Conservation (phyloP, 2,113 vertebrate genomes). For the Thryonomys swinderianus region DNA sequence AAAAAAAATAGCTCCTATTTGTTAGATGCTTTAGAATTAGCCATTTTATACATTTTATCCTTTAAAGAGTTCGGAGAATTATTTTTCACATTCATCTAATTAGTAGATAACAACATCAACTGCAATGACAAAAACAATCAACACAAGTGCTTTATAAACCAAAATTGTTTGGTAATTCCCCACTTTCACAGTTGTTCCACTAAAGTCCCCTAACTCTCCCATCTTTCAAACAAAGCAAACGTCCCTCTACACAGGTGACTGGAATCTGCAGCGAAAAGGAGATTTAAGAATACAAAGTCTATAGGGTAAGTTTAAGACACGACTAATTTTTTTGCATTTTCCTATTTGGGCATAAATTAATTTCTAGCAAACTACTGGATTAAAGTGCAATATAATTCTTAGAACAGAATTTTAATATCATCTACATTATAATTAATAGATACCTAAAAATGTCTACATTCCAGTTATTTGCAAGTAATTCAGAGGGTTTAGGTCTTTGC, state of each 20-base stretch:
- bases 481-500: conserved; percentile 5
- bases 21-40: conserved; percentile 8
- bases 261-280: neutral
- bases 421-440: neutral
- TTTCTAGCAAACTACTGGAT: neutral
- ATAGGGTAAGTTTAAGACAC: neutral
- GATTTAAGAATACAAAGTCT: neutral
- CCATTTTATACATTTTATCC: neutral
- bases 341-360: neutral
- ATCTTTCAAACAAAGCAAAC: neutral
- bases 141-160: conserved; percentile 13
- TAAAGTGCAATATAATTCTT: neutral
- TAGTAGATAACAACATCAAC: conserved; percentile 13
- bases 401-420: conserved; percentile 1
- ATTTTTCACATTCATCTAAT: neutral
- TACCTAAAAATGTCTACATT: neutral
- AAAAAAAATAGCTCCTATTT: no score
- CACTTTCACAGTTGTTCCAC: conserved; percentile 10
- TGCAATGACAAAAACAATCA: conserved; percentile 29
- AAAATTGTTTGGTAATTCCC: neutral
- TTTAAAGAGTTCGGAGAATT: neutral
- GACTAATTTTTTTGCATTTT: neutral
- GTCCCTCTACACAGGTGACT: neutral
- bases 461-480: neutral
- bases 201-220: accelerated